These are phyloP conservation scores for Semnopithecus entellus DNA, from an alignment of 2,113 vertebrate genomes.

Conservation along the genomic window DNA sequence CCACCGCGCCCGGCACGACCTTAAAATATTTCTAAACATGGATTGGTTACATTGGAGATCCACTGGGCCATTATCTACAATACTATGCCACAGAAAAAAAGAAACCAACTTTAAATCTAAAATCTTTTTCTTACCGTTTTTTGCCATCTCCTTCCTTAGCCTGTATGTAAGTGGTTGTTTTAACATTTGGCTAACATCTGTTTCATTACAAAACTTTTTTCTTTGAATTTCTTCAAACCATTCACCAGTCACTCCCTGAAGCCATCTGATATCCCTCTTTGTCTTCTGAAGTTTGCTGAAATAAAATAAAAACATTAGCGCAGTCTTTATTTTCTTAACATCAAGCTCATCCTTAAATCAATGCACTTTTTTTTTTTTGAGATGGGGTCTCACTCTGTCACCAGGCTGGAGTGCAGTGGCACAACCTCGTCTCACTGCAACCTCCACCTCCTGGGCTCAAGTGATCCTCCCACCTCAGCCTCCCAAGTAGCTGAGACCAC, in stretches of 20 bases:
- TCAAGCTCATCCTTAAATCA: no score
- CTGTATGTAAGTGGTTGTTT: constrained; percentile 82
- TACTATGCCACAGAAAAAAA: not conserved
- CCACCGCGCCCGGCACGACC: no score
- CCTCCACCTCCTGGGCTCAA: no score
- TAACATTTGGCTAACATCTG: constrained; percentile 84
- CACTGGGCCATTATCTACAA: not conserved
- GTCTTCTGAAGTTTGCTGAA: constrained; percentile 86
- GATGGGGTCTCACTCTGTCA: no score
- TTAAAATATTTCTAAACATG: not conserved
- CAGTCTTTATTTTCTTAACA: not conserved
- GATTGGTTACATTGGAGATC: not conserved
- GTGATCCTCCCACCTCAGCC: no score
- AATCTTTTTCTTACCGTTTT: constrained; percentile 78
- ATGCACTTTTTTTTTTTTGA: no score
- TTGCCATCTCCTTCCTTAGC: constrained; percentile 78
- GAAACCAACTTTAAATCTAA: not conserved
- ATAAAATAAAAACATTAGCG: constrained; percentile 49
- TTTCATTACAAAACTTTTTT: constrained; percentile 86
- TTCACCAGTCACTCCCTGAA: constrained; percentile 86
- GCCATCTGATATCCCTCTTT: constrained; percentile 80
- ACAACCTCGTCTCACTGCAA: no score
- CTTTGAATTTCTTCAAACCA: constrained; percentile 91
- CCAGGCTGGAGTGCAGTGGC: no score
- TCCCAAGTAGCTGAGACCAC: no score